Evolutionary conservation across 2,113 vertebrate genomes (phyloP), one percentile per base, ranked within the genome.

Genomic region (Cyprinodon brontotheroides): DNA sequence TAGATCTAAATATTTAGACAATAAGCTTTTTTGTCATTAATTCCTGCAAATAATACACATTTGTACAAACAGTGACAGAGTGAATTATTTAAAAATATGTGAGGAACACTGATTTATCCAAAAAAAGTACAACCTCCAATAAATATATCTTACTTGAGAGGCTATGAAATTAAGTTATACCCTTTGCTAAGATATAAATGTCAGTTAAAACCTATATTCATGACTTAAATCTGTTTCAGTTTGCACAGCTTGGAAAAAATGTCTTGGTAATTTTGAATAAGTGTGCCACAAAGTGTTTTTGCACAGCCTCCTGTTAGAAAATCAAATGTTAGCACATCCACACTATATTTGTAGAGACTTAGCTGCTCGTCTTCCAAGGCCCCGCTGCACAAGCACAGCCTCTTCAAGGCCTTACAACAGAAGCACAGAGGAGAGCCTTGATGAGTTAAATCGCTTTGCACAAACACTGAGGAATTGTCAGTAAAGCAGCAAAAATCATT

Each of bases 391-490:
- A 92, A 90, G 91, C 85, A 88, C 86, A 80, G 78, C 82, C 79
- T 91, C 87, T 91, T 88, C 89, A 91, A 90, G 91, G 89, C 91
- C 88, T 77, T 82, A 81, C 86, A 85, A 83, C 89, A 91, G 80
- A 91, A 87, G 90, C 90, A 93, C 90, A 90, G 82, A 85, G 76
- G 87, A 91, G 86, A 80, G 90, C 87, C 91, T 93, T 92, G 91
- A 92, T 91, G 91, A 91, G 84, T 90, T 85, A 91, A 93, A 91
- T 91, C 86, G 86, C 83, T 86, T 86, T 67, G 85, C 92, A 86
- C 87, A 91, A 92, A 93, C 90, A 94, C 87, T 91, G 85, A 92
- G 90, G 89, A 89, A 93, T 90, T 91, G 90, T 92, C 87, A 82
- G 87, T 75, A 86, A 85, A 89, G 84, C 81, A 75, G 86, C 82